Base-by-base conservation (phyloP, 2,888 invertebrate genomes). In the Galeopsomyia nigrocyanea region DNA sequence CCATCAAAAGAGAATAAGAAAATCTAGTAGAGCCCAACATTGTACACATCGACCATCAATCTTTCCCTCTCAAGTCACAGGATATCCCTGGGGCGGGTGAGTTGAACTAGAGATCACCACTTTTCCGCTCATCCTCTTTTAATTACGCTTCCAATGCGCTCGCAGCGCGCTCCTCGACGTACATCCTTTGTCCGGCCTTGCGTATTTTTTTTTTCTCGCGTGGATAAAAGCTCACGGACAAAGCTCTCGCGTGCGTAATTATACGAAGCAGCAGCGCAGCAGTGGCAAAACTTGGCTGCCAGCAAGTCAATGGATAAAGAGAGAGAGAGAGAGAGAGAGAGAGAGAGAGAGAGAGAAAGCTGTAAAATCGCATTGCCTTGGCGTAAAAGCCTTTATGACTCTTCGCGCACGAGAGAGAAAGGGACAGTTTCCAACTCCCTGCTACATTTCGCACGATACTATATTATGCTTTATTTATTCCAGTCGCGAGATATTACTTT, bases 101-200 rank as follows among this genome's bases (percentile, higher is more conserved):
- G 26, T 26, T 39, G 10, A 13, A 39, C 39, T 39, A 39, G 10
- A 39, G 39, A 39, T 39, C 10, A 9, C 39, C 13, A 39, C 39
- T 58, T 58, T 31, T 26, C 22, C 21, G 1, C 14, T 9, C 17
- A 10, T 39, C 21, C 53, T 51, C 58, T 63, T 65, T 58, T 60
- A 70, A 70, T 70, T 65, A 60, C 50, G 31, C 60, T 53, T 53
- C 60, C 47, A 46, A 65, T 14, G 47, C 13, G 26, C 16, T 22
- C n/a, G 53, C 47, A 46, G 60, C 17, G 47, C 13, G 26, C 16
- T 22, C n/a, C 21, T 13, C 14, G 21, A 16, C 21, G 47, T 47
- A 19, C 31, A 47, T 64, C 26, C 71, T 72, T 72, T 72, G 63
- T 72, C 49, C 47, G 16, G 26, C 50, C 51, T 26, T 17, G n/a